Evolutionary conservation across 2,113 vertebrate genomes (phyloP), one percentile per base, ranked within the genome.

Genomic region (Rattus rattus): DNA sequence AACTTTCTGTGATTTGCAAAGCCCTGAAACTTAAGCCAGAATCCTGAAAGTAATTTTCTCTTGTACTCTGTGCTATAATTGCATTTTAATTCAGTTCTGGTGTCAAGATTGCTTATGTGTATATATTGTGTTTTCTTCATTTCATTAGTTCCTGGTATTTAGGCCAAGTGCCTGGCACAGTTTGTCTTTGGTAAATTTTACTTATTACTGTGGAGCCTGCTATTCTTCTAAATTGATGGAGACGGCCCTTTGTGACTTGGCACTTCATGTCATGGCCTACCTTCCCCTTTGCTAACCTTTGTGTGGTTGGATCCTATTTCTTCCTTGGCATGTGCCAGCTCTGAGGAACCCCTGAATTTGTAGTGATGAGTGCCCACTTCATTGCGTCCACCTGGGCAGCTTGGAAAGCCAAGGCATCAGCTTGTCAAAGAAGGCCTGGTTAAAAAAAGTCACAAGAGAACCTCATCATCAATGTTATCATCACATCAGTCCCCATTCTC

Each of bases 1-100:
- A 90, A 94, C 85, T 70, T 83, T 83, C 81, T 92, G 70, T 95
- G 73, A 73, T 84, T 69, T 63, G n/a, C 69, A 88, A 88, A 89
- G 49, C 89, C 59, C 83, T 4, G 47, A 88, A 91, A 91, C 93
- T 30, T 89, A 77, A 89, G 73, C 94, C 84, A 92, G 84, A 94
- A 75, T 79, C 54, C 87, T 87, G 65, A 96, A 96, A 86, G 39
- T 63, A 93, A 95, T 95, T 97, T 94, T 91, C 93, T 96, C 94
- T 83, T 86, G 47, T 97, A 89, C 95, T 92, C 87, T 89, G 93
- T 94, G 47, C 54, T 65, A 9, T 83, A 88, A 89, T 92, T 97
- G 90, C 84, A 87, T 96, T 97, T 96, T 95, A 93, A 90, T 95
- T 97, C 43, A 67, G 72, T 87, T 92, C 76, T 91, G 6, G n/a